Conservation (phyloP, 2,888 invertebrate species). For the Brassicogethes aeneus region DNA sequence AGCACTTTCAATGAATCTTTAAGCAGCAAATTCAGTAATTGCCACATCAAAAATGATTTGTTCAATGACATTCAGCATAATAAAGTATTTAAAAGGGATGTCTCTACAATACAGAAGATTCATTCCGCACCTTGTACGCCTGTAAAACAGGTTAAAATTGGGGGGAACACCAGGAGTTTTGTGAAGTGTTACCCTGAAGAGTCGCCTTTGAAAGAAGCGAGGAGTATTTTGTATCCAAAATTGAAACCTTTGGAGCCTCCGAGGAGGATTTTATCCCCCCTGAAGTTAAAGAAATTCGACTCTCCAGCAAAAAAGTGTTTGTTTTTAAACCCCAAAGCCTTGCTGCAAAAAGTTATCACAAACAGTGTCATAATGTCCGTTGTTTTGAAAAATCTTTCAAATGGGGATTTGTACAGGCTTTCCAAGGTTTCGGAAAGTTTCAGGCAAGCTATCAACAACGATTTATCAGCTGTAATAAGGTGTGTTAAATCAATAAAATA, state of each 20-base stretch:
- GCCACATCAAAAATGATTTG: too few relatives aligned
- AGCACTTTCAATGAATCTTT: neutral
- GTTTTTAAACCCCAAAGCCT: constrained; percentile 18
- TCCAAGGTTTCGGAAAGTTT: constrained; percentile 24
- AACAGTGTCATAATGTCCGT: constrained; percentile 27
- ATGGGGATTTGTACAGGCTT: constrained; percentile 31
- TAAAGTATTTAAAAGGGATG: neutral
- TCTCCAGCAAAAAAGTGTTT: constrained; percentile 29
- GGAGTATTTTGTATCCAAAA: constrained; percentile 32
- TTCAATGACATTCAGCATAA: too few relatives aligned
- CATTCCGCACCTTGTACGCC: neutral
- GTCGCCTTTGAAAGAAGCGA: constrained; percentile 27
- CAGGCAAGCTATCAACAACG: too few relatives aligned
- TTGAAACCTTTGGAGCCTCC: constrained; percentile 19
- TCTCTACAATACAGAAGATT: neutral
- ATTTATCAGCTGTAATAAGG: too few relatives aligned
- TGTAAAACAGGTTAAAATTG: neutral
- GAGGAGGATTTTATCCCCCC: constrained; percentile 21
- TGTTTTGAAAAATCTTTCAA: constrained; percentile 28
- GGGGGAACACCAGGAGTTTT: constrained; percentile 15
- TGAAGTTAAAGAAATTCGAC: constrained; percentile 20
- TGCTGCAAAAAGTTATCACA: constrained; percentile 17
- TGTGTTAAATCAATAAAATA: too few relatives aligned
- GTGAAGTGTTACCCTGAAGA: constrained; percentile 22
- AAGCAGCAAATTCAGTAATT: too few relatives aligned